phyloP scores from a whole-genome alignment of 2,113 vertebrate genomes.

The Thymallus thymallus region DNA sequence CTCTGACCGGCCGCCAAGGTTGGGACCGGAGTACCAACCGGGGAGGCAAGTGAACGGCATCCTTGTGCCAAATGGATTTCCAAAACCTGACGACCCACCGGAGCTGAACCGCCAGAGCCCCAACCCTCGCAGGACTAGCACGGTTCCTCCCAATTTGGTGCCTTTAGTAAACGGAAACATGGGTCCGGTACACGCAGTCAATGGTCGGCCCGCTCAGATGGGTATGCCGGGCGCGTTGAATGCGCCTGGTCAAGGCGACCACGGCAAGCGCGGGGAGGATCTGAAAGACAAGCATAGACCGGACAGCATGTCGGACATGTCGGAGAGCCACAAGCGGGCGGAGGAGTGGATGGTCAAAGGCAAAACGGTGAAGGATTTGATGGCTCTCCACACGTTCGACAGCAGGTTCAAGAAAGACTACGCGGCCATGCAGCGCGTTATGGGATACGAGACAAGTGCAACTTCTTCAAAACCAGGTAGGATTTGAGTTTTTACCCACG shows the following conservation, averaged over 20 bases:
- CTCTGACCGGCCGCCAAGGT: constrained; percentile 75
- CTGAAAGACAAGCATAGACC: constrained; percentile 79
- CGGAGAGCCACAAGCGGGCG: constrained; percentile 66
- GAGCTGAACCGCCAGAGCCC: constrained; percentile 90
- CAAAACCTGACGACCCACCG: constrained; percentile 86
- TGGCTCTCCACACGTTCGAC: constrained; percentile 85
- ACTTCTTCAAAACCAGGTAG: constrained; percentile 78
- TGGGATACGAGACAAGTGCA: constrained; percentile 79
- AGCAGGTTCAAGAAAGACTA: constrained; percentile 87
- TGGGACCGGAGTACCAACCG: constrained; percentile 79
- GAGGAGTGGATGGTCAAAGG: constrained; percentile 80
- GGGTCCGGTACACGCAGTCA: constrained; percentile 66
- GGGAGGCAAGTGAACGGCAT: constrained; percentile 76
- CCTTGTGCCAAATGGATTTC: constrained; percentile 80
- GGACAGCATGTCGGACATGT: constrained; percentile 69
- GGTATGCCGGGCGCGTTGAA: constrained; percentile 65
- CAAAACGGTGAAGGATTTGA: constrained; percentile 84
- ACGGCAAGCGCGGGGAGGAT: constrained; percentile 77
- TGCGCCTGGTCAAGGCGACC: constrained; percentile 55
- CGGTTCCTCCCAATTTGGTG: constrained; percentile 81
- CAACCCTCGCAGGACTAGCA: constrained; percentile 80
- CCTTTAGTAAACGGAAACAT: constrained; percentile 80
- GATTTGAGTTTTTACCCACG: not conserved
- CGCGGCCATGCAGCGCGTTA: constrained; percentile 72
- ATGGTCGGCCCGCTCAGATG: constrained; percentile 66